Evolutionary conservation across 2,888 invertebrate species (phyloP).

Genomic region (Cyaniris semiargus): DNA sequence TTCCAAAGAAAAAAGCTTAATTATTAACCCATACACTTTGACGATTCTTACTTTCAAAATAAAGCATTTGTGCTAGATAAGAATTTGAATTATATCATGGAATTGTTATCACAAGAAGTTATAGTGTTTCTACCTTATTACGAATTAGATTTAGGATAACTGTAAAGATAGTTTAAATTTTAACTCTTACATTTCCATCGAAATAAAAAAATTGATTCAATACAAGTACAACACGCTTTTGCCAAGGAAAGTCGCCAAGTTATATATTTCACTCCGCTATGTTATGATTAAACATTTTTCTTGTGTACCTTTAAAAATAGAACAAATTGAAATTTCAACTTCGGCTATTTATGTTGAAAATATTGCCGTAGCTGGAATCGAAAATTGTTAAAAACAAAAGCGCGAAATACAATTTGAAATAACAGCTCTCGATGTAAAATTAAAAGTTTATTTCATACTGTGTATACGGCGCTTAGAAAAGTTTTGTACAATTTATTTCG

Average conservation of each 20-base stretch:
- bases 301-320: not conserved
- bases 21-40: no score
- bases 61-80: no score
- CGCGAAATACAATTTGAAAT: constrained; percentile 8
- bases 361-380: not conserved
- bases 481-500: not conserved
- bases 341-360: not conserved
- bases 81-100: no score
- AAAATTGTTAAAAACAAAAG: constrained; percentile 8
- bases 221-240: not conserved
- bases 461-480: not conserved
- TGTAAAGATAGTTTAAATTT: no score
- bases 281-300: not conserved
- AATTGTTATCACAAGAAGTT: no score
- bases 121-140: no score
- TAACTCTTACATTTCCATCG: no score
- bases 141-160: no score
- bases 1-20: no score
- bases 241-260: not conserved
- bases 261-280: not conserved
- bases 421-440: constrained; percentile 2
- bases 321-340: constrained; percentile 2
- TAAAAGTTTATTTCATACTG: not conserved
- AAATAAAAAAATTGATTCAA: not conserved
- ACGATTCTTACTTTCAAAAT: no score